Percentiles rank a stretch among this genome's conserved stretches.
Evolutionary conservation across 2,113 vertebrate genomes (phyloP).

Genomic region (Rhagologus leucostigma): DNA sequence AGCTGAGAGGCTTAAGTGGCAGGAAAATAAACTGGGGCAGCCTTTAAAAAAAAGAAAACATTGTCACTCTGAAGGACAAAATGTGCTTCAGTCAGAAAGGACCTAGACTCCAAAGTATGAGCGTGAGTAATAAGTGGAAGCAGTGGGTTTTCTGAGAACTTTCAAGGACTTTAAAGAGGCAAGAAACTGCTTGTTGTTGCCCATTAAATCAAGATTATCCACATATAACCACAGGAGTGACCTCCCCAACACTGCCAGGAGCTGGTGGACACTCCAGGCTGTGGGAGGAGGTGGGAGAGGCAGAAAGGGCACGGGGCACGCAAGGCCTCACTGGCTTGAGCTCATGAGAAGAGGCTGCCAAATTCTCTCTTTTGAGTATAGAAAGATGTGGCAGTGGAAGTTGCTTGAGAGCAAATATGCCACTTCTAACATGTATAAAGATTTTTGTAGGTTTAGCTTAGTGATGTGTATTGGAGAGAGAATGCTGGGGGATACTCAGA

Average conservation of each 20-base stretch:
- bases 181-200: background rate
- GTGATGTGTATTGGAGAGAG: background rate
- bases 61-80: background rate
- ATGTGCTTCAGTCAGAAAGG: accelerated
- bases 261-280: background rate
- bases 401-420: background rate
- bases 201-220: background rate
- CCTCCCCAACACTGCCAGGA: background rate
- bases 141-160: background rate
- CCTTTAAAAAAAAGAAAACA: background rate
- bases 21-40: background rate
- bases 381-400: background rate
- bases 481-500: accelerated
- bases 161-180: conserved; percentile 14
- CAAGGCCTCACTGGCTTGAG: accelerated
- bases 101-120: background rate
- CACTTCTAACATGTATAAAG: background rate
- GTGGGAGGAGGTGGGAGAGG: background rate
- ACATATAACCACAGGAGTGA: background rate
- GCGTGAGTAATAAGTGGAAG: accelerated
- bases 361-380: background rate
- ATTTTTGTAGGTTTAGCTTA: background rate
- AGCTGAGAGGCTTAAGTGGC: background rate
- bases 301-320: accelerated
- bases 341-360: background rate